Conservation (phyloP, 2,797 vertebrate genomes). For the Pempheris klunzingeri region DNA sequence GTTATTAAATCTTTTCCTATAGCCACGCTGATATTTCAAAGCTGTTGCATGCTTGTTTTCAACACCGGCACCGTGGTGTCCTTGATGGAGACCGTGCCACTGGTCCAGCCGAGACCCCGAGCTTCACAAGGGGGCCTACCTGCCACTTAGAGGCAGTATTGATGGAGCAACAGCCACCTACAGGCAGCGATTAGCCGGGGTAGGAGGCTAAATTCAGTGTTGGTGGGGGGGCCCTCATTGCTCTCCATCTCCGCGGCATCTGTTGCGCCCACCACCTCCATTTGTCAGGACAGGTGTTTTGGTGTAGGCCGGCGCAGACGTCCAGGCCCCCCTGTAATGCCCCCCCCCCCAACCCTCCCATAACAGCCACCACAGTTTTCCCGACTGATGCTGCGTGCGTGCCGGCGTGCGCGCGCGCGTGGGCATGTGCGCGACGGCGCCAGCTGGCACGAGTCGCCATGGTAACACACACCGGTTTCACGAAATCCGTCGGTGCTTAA, state of each 20-base stretch:
- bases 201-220: conserved; percentile 30
- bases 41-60: conserved; percentile 56
- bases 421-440: conserved; percentile 61
- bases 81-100: conserved; percentile 48
- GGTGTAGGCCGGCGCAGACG: conserved; percentile 41
- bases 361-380: conserved; percentile 69
- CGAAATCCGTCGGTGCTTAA: conserved; percentile 74
- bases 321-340: conserved; percentile 33
- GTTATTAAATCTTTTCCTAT: conserved; percentile 83
- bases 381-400: conserved; percentile 31
- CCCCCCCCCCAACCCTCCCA: conserved; percentile 17
- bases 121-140: conserved; percentile 3
- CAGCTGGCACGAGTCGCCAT: conserved; percentile 86
- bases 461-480: conserved; percentile 82
- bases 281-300: conserved; percentile 67
- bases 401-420: background rate
- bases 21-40: conserved; percentile 74
- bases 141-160: conserved; percentile 35
- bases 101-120: conserved; percentile 1
- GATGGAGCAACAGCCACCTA: conserved; percentile 45
- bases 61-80: conserved; percentile 30
- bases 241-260: conserved; percentile 56
- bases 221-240: conserved; percentile 11
- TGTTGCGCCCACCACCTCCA: conserved; percentile 67
- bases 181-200: conserved; percentile 32